Percentiles rank a stretch among this genome's conserved stretches.
Conservation (phyloP, 1,140 invertebrate species). For the Agrypnia vestita region DNA sequence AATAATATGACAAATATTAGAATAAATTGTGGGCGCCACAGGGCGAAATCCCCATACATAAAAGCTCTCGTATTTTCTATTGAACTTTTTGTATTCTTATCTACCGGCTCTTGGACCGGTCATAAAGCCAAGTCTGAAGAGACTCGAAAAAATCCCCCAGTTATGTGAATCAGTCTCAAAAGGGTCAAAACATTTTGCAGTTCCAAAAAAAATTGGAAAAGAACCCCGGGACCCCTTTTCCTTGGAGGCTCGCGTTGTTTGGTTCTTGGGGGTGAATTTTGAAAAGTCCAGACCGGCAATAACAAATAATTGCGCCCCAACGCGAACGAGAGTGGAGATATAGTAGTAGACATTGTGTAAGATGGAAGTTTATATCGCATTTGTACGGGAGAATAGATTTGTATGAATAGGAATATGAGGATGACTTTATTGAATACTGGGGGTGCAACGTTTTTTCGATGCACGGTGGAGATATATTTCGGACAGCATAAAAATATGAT, state of each 20-base stretch:
- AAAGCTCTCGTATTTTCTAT: slow-evolving; percentile 51
- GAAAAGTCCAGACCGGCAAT: slow-evolving; percentile 19
- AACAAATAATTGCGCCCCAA: slow-evolving; percentile 51
- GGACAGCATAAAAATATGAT: slow-evolving; percentile 23
- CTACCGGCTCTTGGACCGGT: slow-evolving; percentile 34
- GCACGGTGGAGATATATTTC: slow-evolving; percentile 27
- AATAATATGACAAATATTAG: slow-evolving; percentile 59
- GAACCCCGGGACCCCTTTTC: not conserved
- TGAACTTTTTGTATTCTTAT: slow-evolving; percentile 58
- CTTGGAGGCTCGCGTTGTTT: not conserved
- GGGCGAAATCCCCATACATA: slow-evolving; percentile 30
- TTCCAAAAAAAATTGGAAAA: not conserved
- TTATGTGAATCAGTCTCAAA: not conserved
- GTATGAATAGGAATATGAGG: slow-evolving; percentile 47
- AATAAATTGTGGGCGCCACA: slow-evolving; percentile 54
- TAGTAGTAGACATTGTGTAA: slow-evolving; percentile 44
- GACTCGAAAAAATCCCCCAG: not conserved
- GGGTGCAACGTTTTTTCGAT: slow-evolving; percentile 33
- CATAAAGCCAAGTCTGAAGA: slow-evolving; percentile 23
- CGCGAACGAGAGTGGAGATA: slow-evolving; percentile 26
- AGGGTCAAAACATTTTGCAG: not conserved
- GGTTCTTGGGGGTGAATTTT: slow-evolving; percentile 11
- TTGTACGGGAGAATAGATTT: slow-evolving; percentile 43
- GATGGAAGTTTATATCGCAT: slow-evolving; percentile 46
- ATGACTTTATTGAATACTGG: slow-evolving; percentile 43